A percentile compares a stretch with the other conserved stretches of the same genome.
phyloP scores from a whole-genome alignment of 2,113 vertebrate species.

The Glaucomys volans region DNA sequence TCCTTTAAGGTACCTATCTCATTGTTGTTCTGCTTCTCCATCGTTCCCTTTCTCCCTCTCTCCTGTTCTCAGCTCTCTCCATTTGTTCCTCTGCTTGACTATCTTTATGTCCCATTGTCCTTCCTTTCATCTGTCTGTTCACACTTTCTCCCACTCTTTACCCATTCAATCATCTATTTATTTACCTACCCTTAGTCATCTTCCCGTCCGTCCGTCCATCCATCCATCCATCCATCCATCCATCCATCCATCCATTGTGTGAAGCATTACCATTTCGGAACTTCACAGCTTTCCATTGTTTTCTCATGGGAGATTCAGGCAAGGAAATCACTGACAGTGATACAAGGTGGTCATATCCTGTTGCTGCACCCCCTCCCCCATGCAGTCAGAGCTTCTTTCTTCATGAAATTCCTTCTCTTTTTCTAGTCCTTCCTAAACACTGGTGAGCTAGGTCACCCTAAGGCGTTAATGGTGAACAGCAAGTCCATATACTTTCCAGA shows the following conservation, averaged over 20 bases:
- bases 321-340: background rate
- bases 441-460: fast-evolving
- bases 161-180: too few species aligned
- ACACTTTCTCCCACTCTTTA: too few species aligned
- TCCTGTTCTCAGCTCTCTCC: background rate
- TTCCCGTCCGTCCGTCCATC: background rate
- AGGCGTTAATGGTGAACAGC: background rate
- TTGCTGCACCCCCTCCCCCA: background rate
- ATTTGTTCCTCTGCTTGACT: background rate
- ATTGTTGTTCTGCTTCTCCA: background rate
- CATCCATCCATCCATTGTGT: background rate
- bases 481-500: background rate
- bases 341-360: background rate
- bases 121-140: background rate
- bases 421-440: background rate
- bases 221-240: too few species aligned
- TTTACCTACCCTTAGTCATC: background rate
- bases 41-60: too few species aligned
- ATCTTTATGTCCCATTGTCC: background rate
- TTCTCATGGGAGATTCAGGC: background rate
- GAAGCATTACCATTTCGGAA: background rate
- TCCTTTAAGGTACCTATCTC: background rate
- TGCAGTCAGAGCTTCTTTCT: background rate
- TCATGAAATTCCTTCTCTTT: background rate
- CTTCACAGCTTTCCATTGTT: background rate